Evolutionary conservation across 2,113 vertebrate species (phyloP).

Genomic region (Stercorarius parasiticus): DNA sequence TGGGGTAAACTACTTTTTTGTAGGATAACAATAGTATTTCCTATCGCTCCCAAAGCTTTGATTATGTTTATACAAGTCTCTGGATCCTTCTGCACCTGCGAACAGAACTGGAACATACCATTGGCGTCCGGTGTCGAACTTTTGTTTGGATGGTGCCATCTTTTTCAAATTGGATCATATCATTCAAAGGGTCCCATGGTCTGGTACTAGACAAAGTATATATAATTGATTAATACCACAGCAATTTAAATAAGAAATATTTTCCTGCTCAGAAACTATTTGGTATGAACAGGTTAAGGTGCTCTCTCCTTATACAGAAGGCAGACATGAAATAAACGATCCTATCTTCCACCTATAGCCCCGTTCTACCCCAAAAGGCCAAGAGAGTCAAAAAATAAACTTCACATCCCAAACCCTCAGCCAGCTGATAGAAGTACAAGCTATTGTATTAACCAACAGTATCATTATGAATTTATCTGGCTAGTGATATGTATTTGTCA

Average conservation of each 20-base stretch:
- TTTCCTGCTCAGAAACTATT: not conserved
- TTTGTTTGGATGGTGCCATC: conserved; percentile 95
- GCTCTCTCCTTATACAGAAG: not conserved
- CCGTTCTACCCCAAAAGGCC: not conserved
- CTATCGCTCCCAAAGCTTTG: not conserved
- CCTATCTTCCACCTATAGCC: not conserved
- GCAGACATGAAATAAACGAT: not conserved
- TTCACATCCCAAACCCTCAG: not conserved
- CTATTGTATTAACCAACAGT: not conserved
- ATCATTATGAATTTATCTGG: not conserved
- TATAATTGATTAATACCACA: not conserved
- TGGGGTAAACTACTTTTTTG: not conserved
- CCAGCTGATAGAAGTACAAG: not conserved
- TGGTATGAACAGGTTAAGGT: not conserved
- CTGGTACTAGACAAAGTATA: conserved; percentile 82
- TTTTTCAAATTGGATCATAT: conserved; percentile 98
- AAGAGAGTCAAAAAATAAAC: not conserved
- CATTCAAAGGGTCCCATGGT: conserved; percentile 97
- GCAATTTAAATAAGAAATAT: not conserved
- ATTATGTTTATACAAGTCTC: conserved; percentile 36
- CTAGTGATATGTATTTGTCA: not conserved
- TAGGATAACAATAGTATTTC: not conserved
- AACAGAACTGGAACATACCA: conserved; percentile 89
- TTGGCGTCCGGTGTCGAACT: conserved; percentile 96
- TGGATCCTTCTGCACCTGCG: not conserved